Evolutionary conservation across 2,888 invertebrate species (phyloP).

Genomic region (Apoda limacodes): DNA sequence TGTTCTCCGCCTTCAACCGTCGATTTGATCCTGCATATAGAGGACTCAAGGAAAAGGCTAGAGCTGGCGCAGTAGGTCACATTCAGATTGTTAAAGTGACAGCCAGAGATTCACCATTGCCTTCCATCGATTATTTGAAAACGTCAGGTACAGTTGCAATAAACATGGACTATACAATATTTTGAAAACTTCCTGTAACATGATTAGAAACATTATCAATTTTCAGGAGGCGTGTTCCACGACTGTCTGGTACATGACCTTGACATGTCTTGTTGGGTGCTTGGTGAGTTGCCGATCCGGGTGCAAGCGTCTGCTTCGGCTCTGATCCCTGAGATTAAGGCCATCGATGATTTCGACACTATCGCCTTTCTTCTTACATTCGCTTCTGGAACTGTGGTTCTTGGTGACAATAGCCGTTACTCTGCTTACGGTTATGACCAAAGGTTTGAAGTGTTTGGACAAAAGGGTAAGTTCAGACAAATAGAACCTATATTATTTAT

Average conservation of each 20-base stretch:
- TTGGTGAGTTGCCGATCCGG: conserved; percentile 71
- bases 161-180: no score
- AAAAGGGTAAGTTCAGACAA: conserved; percentile 52
- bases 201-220: no score
- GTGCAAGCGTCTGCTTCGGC: conserved; percentile 66
- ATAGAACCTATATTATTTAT: background rate
- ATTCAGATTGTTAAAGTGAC: conserved; percentile 73
- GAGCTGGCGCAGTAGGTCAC: conserved; percentile 71
- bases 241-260: conserved; percentile 79
- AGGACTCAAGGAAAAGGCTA: conserved; percentile 56
- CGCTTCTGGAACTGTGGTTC: conserved; percentile 71
- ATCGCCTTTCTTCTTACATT: conserved; percentile 71
- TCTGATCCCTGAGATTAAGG: conserved; percentile 70
- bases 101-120: conserved; percentile 74
- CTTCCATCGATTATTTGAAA: conserved; percentile 70
- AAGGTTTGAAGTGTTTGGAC: conserved; percentile 74
- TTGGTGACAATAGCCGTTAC: conserved; percentile 73
- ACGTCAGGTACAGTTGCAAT: no score
- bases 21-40: conserved; percentile 74
- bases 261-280: conserved; percentile 73
- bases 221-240: conserved; percentile 73
- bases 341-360: conserved; percentile 73
- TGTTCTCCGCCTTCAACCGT: conserved; percentile 76
- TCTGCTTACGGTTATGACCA: conserved; percentile 77
- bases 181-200: conserved; percentile 1